Conservation (phyloP, 2,797 vertebrate genomes). For the Ptychobarbus kaznakovi region DNA sequence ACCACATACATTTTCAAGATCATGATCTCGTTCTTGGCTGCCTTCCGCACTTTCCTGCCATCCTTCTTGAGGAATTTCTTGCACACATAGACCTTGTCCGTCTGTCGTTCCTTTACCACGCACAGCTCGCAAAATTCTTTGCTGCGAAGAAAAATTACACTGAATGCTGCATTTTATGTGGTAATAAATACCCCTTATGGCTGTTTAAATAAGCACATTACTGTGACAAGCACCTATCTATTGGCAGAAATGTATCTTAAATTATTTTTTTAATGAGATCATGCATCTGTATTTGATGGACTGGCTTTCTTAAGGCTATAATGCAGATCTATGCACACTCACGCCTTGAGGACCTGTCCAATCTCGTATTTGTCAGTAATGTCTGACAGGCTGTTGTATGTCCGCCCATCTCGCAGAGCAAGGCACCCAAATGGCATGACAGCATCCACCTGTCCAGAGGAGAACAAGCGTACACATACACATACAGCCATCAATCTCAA, state of each 20-base stretch:
- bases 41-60: constrained; percentile 87
- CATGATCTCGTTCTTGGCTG: constrained; percentile 90
- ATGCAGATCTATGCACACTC: constrained; percentile 68
- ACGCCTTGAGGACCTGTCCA: constrained; percentile 86
- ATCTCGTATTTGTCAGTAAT: constrained; percentile 89
- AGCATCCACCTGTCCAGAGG: constrained; percentile 77
- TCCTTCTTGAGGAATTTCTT: constrained; percentile 92
- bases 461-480: constrained; percentile 24
- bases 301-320: constrained; percentile 41
- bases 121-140: constrained; percentile 92
- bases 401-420: constrained; percentile 86
- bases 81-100: constrained; percentile 86
- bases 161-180: constrained; percentile 9
- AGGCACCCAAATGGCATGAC: constrained; percentile 91
- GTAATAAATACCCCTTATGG: constrained; percentile 1
- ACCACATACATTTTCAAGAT: constrained; percentile 88
- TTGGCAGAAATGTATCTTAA: background rate
- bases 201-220: constrained; percentile 2
- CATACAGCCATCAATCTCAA: constrained; percentile 47
- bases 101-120: constrained; percentile 85
- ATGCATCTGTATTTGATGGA: constrained; percentile 27
- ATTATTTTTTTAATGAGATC: constrained; percentile 29
- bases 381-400: constrained; percentile 82
- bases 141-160: constrained; percentile 66
- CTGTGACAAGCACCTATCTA: constrained; percentile 18